Percentiles rank a stretch among this genome's conserved stretches.
Conservation (phyloP, 2,888 invertebrate species). For the Malthinus seriepunctatus region DNA sequence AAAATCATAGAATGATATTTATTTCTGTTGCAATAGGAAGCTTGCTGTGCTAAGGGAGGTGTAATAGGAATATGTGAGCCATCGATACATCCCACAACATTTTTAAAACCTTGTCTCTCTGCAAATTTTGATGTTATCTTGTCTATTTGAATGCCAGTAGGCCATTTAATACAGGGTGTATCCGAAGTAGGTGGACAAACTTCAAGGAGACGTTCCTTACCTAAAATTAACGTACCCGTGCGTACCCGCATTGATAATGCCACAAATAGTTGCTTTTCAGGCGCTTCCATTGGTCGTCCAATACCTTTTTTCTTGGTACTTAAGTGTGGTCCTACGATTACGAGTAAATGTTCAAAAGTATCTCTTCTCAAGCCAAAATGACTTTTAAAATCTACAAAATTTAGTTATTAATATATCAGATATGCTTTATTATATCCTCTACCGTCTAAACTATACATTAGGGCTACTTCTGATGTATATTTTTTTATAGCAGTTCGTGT, state of each 20-base stretch:
- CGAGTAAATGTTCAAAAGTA: constrained; percentile 10
- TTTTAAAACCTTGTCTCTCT: constrained; percentile 7
- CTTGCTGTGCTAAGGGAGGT: constrained; percentile 10
- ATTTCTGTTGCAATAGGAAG: constrained; percentile 10
- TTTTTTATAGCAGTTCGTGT: no score
- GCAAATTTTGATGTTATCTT: constrained; percentile 2
- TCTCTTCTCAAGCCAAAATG: constrained; percentile 8
- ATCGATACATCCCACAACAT: constrained; percentile 7
- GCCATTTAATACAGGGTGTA: constrained; percentile 10
- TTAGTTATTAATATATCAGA: background rate
- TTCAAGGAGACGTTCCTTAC: no score
- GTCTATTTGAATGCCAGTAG: background rate
- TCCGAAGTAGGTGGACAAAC: no score
- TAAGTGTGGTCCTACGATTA: constrained; percentile 1
- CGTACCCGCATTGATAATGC: constrained; percentile 8
- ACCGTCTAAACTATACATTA: constrained; percentile 2
- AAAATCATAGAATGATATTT: constrained; percentile 12
- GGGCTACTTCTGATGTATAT: constrained; percentile 8
- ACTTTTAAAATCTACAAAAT: constrained; percentile 14
- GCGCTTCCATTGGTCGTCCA: background rate
- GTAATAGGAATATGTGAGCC: constrained; percentile 4
- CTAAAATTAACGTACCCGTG: no score
- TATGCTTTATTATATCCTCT: background rate
- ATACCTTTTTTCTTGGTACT: constrained; percentile 3
- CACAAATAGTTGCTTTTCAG: constrained; percentile 10